These are phyloP conservation scores for Etheostoma perlongum DNA, from an alignment of 2,797 vertebrate species.

Conservation along the genomic window DNA sequence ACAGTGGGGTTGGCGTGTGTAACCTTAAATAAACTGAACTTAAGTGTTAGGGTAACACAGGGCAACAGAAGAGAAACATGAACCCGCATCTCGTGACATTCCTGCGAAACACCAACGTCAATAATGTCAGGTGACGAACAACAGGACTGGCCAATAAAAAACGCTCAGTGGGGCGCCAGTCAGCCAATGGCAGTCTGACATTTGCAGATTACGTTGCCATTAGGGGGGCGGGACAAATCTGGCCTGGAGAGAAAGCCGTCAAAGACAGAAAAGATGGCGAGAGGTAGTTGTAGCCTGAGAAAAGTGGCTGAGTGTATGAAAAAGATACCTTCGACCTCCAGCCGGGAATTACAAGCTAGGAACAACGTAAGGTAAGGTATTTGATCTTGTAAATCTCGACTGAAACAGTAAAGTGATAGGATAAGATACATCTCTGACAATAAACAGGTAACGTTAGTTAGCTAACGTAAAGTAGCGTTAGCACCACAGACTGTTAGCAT, in stretches of 20 bases:
- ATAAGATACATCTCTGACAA: neutral
- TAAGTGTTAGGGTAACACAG: neutral
- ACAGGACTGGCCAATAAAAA: constrained; percentile 61
- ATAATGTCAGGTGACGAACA: constrained; percentile 5
- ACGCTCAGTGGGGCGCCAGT: accelerated
- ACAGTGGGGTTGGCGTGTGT: too few relatives aligned
- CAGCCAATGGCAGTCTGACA: constrained; percentile 57
- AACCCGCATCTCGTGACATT: constrained; percentile 82
- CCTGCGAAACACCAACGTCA: constrained; percentile 36
- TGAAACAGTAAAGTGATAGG: neutral
- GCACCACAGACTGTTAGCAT: too few relatives aligned
- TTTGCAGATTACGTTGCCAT: neutral
- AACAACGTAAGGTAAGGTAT: constrained; percentile 80
- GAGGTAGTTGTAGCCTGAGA: constrained; percentile 77
- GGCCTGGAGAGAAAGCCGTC: constrained; percentile 11
- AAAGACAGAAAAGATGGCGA: constrained; percentile 83
- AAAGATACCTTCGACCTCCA: constrained; percentile 68
- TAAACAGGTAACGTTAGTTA: neutral
- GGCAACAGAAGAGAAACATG: constrained; percentile 51
- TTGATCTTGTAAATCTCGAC: neutral
- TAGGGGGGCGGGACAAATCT: constrained; percentile 32
- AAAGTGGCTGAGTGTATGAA: constrained; percentile 81
- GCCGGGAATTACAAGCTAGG: constrained; percentile 69
- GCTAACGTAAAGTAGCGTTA: neutral
- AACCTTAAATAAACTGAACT: too few relatives aligned